These are phyloP conservation scores for Epicampocera succincta DNA, from an alignment of 2,888 invertebrate species.

Conservation along the genomic window DNA sequence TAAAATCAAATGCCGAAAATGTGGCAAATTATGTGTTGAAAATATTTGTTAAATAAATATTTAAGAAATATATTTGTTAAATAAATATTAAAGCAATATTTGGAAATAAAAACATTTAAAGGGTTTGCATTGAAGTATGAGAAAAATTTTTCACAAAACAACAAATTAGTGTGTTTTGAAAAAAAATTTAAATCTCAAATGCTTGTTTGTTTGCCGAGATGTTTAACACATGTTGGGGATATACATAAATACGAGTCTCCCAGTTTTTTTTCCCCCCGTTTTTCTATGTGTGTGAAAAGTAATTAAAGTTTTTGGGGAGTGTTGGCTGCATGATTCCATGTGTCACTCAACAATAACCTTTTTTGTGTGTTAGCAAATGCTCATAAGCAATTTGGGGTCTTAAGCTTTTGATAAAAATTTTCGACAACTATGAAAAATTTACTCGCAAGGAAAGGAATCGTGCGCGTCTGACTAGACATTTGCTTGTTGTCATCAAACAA, in stretches of 20 bases:
- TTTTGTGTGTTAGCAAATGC: not conserved
- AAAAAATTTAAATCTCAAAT: slow-evolving; percentile 23
- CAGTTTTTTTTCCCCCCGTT: too few species aligned
- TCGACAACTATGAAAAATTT: too few species aligned
- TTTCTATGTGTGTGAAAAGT: slow-evolving; percentile 21
- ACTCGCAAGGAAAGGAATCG: too few species aligned
- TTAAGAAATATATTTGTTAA: not conserved
- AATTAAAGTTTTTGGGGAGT: slow-evolving; percentile 30
- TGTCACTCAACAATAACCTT: not conserved
- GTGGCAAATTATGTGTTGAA: slow-evolving; percentile 18
- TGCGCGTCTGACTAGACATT: too few species aligned
- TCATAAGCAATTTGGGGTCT: too few species aligned
- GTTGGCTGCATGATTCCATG: slow-evolving; percentile 23
- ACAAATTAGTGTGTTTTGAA: slow-evolving; percentile 26
- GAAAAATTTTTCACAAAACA: not conserved
- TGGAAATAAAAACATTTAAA: slow-evolving; percentile 10
- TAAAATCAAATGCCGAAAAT: not conserved
- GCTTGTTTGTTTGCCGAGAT: slow-evolving; percentile 42
- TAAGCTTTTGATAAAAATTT: too few species aligned
- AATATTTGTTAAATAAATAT: too few species aligned
- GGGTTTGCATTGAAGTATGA: not conserved
- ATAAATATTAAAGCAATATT: not conserved
- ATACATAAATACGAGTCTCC: slow-evolving; percentile 1
- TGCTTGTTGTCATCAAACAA: too few species aligned
- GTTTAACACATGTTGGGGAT: slow-evolving; percentile 58